These are phyloP conservation scores for Mongoloraphidia duomilia DNA, from an alignment of 2,888 invertebrate species.

Conservation along the genomic window DNA sequence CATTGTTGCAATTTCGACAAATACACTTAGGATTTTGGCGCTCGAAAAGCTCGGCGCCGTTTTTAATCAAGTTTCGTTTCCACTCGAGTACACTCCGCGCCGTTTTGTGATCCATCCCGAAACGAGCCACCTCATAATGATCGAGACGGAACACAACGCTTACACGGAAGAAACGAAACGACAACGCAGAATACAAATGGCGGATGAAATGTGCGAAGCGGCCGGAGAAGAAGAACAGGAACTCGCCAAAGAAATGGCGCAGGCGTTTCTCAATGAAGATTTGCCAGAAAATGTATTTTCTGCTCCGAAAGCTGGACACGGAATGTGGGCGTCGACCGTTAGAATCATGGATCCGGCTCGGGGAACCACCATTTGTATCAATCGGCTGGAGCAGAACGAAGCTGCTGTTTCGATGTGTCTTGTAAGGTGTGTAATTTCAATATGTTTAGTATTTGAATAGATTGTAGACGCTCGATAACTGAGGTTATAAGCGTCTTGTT, in stretches of 20 bases:
- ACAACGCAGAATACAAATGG: constrained; percentile 85
- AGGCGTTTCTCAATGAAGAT: constrained; percentile 88
- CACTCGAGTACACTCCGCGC: constrained; percentile 89
- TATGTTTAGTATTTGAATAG: not conserved
- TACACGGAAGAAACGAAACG: constrained; percentile 95
- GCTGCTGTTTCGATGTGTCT: constrained; percentile 83
- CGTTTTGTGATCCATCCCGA: constrained; percentile 89
- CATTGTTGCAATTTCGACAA: constrained; percentile 96
- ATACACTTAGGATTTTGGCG: constrained; percentile 91
- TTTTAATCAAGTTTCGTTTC: constrained; percentile 90
- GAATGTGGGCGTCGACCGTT: constrained; percentile 91
- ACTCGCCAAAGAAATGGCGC: constrained; percentile 93
- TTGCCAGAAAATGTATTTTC: constrained; percentile 89
- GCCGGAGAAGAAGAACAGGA: constrained; percentile 93
- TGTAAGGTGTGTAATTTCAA: constrained; percentile 49
- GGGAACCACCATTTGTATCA: constrained; percentile 60
- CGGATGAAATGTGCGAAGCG: constrained; percentile 95
- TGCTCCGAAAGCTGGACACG: constrained; percentile 87
- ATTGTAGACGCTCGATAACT: too few relatives aligned
- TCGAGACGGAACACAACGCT: constrained; percentile 97
- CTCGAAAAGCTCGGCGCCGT: constrained; percentile 96
- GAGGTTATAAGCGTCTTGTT: too few relatives aligned
- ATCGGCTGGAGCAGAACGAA: constrained; percentile 88
- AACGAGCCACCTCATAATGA: constrained; percentile 74
- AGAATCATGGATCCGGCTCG: constrained; percentile 74